Evolutionary conservation across 2,888 invertebrate genomes (phyloP).

Genomic region (Argynnis bischoffii): DNA sequence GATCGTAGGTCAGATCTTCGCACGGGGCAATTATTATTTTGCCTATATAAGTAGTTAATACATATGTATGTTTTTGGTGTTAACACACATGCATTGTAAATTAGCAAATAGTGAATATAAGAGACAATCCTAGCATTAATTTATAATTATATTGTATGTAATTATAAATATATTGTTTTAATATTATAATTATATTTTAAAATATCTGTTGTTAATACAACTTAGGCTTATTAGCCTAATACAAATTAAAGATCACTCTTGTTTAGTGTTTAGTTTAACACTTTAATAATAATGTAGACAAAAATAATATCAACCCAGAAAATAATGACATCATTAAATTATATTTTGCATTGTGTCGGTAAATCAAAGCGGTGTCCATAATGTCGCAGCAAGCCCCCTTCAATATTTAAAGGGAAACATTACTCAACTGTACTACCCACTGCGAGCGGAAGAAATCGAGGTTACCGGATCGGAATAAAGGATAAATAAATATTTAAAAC

Average conservation of each 20-base stretch:
- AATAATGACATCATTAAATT: constrained; percentile 20
- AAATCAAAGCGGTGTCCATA: constrained; percentile 31
- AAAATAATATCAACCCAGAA: constrained; percentile 4
- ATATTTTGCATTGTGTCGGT: constrained; percentile 20
- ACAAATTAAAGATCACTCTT: too few relatives aligned
- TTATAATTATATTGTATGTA: too few relatives aligned
- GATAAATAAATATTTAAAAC: background rate
- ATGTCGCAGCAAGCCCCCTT: constrained; percentile 32
- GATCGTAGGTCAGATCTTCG: too few relatives aligned
- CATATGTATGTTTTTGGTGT: too few relatives aligned
- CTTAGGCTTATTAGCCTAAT: too few relatives aligned
- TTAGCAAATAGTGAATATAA: too few relatives aligned
- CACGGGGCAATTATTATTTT: too few relatives aligned
- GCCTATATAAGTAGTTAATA: too few relatives aligned
- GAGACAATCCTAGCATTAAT: background rate
- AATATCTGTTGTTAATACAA: too few relatives aligned
- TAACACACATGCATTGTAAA: too few relatives aligned
- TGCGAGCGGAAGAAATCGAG: constrained; percentile 8
- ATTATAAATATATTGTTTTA: too few relatives aligned
- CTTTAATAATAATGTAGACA: constrained; percentile 4
- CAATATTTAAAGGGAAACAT: constrained; percentile 23
- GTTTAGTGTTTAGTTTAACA: background rate
- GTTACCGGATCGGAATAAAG: constrained; percentile 1
- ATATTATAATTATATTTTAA: background rate
- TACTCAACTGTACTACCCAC: constrained; percentile 18